phyloP scores from a whole-genome alignment of 2,113 vertebrate species.

The Ranitomeya imitator region DNA sequence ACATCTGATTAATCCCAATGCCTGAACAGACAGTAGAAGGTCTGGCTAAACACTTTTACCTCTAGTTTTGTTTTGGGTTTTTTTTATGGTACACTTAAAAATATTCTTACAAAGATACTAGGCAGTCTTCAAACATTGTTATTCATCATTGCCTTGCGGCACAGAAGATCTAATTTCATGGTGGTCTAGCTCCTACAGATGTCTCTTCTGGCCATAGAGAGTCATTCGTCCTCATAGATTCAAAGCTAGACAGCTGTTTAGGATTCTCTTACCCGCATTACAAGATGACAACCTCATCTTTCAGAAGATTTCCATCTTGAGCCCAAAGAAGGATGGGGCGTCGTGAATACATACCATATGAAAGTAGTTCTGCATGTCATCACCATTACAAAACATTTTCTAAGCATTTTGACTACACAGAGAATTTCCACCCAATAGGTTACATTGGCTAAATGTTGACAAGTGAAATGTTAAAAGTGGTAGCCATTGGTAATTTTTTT shows the following conservation, averaged over 20 bases:
- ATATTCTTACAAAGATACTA: not conserved
- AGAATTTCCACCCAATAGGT: no score
- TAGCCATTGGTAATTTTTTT: no score
- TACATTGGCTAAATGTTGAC: no score
- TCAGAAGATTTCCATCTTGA: not conserved
- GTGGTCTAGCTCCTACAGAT: not conserved
- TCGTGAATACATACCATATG: not conserved
- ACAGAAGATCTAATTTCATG: not conserved
- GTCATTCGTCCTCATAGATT: not conserved
- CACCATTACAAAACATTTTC: not conserved
- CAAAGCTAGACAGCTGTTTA: not conserved
- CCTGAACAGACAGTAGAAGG: no score
- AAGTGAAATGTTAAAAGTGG: no score
- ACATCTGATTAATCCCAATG: no score
- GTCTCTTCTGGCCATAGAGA: not conserved
- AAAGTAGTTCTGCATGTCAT: not conserved
- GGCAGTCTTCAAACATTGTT: not conserved
- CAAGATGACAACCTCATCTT: not conserved
- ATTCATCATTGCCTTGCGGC: not conserved
- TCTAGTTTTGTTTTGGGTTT: not conserved
- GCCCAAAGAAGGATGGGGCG: not conserved
- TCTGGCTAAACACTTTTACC: not conserved
- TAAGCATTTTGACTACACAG: not conserved
- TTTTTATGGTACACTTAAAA: not conserved
- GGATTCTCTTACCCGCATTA: not conserved